Base-by-base conservation (phyloP, 2,797 vertebrate species). In the Hoplostethus mediterraneus region DNA sequence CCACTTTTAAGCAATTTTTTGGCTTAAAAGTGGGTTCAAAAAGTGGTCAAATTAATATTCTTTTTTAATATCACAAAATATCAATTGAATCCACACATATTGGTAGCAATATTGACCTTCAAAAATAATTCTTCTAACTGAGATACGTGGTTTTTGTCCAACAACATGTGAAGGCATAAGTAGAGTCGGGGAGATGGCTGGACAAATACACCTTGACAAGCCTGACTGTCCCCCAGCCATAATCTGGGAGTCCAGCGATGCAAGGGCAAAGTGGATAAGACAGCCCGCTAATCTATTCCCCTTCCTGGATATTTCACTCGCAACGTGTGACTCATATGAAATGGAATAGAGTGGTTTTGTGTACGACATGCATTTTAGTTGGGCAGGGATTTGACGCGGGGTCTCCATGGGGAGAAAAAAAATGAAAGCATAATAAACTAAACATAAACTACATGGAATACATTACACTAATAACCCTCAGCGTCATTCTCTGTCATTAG, bases 181-280 rank as follows among this genome's bases (percentile, higher is more conserved):
- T 6, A 58, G 61, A 66, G 25, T 40, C 33, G 11, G 51, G 57
- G 3, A 44, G 56, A 57, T 25, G 40, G 53, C 51, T 45, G 21
- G 71, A 77, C 73, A 74, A 61, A 89, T 87, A 51, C 33, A 87
- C 86, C 80, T 78, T 80, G 82, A 89, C 84, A 88, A 76, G 63
- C 72, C 62, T 28, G 47, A 77, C 60, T 59, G 71, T 60, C 73
- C 85, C 77, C 48, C 51, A 61, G 81, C 83, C 55, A n/a, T 55
- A 38, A 80, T 80, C 67, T 11, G 17, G 52, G 45, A 55, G 38
- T 58, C 73, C 78, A 80, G 44, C 68, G 73, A 82, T 73, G 85
- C 67, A 7, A 53, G 36, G 47, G 30, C 44, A 80, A 85, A 91
- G 55, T 33, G 64, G 64, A 77, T 73, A 58, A 73, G 85, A 85